A percentile compares a stretch with the other conserved stretches of the same genome.
Conservation (phyloP, 2,888 invertebrate species). For the Bombylius major region DNA sequence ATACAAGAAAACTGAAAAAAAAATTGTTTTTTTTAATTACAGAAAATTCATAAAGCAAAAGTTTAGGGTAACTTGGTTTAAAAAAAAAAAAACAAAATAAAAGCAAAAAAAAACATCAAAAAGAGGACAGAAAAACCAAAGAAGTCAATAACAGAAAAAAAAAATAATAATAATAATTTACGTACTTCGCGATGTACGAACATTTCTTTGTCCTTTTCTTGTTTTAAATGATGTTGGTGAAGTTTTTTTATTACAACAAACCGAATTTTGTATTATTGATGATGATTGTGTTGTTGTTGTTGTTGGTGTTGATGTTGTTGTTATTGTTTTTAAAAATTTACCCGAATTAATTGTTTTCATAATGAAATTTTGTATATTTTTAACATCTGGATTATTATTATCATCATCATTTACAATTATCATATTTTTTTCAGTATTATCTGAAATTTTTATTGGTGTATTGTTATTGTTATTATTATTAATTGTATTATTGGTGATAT, state of each 20-base stretch:
- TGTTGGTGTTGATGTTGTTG: not conserved
- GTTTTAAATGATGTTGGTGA: slow-evolving; percentile 2
- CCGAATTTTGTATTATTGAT: too few species aligned
- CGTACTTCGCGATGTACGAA: slow-evolving; percentile 12
- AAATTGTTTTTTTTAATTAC: too few species aligned
- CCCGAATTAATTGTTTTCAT: slow-evolving; percentile 1
- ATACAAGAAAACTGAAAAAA: too few species aligned
- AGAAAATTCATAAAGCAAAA: too few species aligned
- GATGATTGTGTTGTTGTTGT: not conserved
- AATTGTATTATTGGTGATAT: slow-evolving; percentile 2
- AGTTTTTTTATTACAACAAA: slow-evolving; percentile 2
- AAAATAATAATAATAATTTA: slow-evolving; percentile 6
- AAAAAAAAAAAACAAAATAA: too few species aligned
- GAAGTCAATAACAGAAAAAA: not conserved
- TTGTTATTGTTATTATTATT: slow-evolving; percentile 5
- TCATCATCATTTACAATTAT: slow-evolving; percentile 2
- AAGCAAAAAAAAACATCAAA: not conserved
- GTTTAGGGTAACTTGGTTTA: too few species aligned
- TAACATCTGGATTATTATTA: slow-evolving; percentile 1
- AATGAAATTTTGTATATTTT: slow-evolving; percentile 7
- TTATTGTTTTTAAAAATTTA: slow-evolving; percentile 4
- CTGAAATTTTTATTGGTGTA: not conserved
- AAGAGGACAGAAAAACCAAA: not conserved
- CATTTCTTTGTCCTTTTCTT: slow-evolving; percentile 7
- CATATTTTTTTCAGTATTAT: slow-evolving; percentile 5